phyloP scores from a whole-genome alignment of 2,888 invertebrate species.

The Neoitamus cyanurus region DNA sequence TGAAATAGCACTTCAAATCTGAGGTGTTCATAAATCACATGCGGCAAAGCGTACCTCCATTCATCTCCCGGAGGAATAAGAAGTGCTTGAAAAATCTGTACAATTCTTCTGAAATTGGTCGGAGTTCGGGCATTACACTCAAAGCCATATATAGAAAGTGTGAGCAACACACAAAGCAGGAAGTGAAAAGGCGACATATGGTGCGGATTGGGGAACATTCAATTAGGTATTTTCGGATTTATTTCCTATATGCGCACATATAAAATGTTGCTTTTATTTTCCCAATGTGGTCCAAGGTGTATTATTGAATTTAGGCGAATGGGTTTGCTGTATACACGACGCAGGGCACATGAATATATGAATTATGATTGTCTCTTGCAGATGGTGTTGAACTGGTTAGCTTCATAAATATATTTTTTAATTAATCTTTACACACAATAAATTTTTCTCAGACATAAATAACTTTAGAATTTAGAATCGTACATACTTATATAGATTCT shows the following conservation, averaged over 20 bases:
- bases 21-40: slow-evolving; percentile 5
- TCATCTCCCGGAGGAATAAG: background rate
- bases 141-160: background rate
- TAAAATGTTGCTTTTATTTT: background rate
- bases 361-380: background rate
- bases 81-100: background rate
- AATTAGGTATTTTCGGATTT: slow-evolving; percentile 5
- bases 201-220: background rate
- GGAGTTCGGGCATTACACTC: background rate
- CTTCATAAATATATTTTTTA: background rate
- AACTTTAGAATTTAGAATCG: no score
- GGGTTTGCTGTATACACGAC: background rate
- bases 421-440: no score
- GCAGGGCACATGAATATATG: background rate
- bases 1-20: background rate
- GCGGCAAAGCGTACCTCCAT: background rate
- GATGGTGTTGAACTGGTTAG: background rate
- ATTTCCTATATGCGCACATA: background rate
- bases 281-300: background rate
- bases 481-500: no score
- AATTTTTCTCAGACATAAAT: no score
- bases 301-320: background rate
- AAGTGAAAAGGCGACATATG: background rate
- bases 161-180: background rate
- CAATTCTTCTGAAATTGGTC: slow-evolving; percentile 1